Percentiles rank a stretch among this genome's conserved stretches.
These are phyloP conservation scores for Edolisoma coerulescens DNA, from an alignment of 2,113 vertebrate genomes.

Conservation along the genomic window DNA sequence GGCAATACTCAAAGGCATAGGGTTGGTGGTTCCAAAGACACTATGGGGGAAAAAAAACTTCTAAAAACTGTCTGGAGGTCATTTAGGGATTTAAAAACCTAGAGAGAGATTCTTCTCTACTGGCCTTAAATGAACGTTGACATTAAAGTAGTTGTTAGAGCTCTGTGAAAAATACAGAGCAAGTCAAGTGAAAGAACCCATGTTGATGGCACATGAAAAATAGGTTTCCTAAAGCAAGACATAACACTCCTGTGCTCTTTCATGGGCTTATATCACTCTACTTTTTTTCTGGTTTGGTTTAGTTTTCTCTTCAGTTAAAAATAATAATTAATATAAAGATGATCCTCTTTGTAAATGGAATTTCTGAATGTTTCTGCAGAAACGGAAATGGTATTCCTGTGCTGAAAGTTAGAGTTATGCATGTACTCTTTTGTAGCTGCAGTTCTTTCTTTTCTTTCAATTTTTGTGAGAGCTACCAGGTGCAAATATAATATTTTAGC, in stretches of 20 bases:
- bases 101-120: not conserved
- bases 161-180: not conserved
- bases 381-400: not conserved
- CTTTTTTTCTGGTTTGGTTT: not conserved
- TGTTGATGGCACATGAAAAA: not conserved
- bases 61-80: not conserved
- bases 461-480: not conserved
- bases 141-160: conserved; percentile 25
- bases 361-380: not conserved
- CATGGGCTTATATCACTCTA: not conserved
- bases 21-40: not conserved
- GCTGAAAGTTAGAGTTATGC: not conserved
- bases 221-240: not conserved
- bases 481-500: not conserved
- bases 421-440: not conserved
- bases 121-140: conserved; percentile 1
- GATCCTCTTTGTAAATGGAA: not conserved
- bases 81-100: not conserved
- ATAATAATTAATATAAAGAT: not conserved
- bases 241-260: not conserved
- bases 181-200: conserved; percentile 38
- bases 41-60: not conserved
- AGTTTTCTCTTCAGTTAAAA: not conserved
- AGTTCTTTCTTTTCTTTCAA: not conserved
- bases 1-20: not conserved